Evolutionary conservation across 2,888 invertebrate genomes (phyloP), one percentile per base, ranked within the genome.

Genomic region (Callosobruchus maculatus): DNA sequence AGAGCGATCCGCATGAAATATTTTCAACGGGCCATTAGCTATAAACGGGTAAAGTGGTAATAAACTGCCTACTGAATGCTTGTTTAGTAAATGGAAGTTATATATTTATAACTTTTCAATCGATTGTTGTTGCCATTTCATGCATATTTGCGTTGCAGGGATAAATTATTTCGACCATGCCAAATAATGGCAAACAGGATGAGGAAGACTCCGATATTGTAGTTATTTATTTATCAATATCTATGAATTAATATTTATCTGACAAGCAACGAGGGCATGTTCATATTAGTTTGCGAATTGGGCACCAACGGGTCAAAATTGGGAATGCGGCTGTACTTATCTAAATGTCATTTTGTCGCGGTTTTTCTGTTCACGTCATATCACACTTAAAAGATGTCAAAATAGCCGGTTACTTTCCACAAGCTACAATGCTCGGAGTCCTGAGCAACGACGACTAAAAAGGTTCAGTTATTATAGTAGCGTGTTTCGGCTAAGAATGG

Each of bases 41-140:
- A 49, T 49, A 49, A 49, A 49, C 49, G 7, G 5, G 49, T 49
- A 49, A 77, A 77, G 77, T 78, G 78, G 76, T 75, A 75, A 78
- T 80, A 80, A 79, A 78, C 77, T 76, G 49, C 74, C 72, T 74
- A 75, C 76, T 75, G 74, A 75, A 75, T 70, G 74, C 72, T 72
- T 49, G 77, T 76, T 78, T 77, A 78, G 74, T 78, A 75, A 73
- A 73, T 71, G 75, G 73, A 74, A 78, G 75, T 76, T 75, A 73
- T 73, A 71, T 75, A 77, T 73, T 74, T 74, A 73, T 76, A 78
- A 76, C 72, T 78, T 76, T 74, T 74, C 71, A 73, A 66, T 22
- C 71, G 71, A 72, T 77, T 68, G 68, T 74, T 74, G 72, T 71
- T 68, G 71, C 71, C 71, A 30, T 72, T 21, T 71, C 72, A 72